Percentiles rank a stretch among this genome's conserved stretches.
Evolutionary conservation across 2,113 vertebrate species (phyloP).

Genomic region (Campylomormyrus numenius): DNA sequence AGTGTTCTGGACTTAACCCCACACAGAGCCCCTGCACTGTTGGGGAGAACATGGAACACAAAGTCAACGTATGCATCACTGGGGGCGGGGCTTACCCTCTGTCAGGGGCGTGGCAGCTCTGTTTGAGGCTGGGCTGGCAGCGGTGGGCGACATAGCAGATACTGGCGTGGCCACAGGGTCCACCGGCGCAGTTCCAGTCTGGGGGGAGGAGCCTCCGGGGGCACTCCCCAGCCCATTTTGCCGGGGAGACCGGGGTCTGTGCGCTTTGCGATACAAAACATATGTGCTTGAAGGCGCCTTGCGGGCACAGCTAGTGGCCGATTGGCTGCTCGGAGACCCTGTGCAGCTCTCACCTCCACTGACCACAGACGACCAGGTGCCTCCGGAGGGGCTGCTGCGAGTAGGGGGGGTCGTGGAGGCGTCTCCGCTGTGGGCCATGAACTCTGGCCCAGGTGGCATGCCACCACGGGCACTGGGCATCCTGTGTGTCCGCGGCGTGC

Average conservation of each 20-base stretch:
- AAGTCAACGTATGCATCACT: neutral
- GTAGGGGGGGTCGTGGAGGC: slow-evolving; percentile 64
- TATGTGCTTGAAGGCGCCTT: slow-evolving; percentile 31
- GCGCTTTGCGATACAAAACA: slow-evolving; percentile 68
- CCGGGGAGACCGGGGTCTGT: slow-evolving; percentile 92
- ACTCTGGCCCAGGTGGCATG: slow-evolving; percentile 78
- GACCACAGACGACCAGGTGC: slow-evolving; percentile 96
- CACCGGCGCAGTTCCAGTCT: slow-evolving; percentile 71
- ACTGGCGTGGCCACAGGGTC: slow-evolving; percentile 71
- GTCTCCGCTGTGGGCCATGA: slow-evolving; percentile 85
- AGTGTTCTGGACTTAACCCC: neutral
- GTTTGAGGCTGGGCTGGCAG: slow-evolving; percentile 82
- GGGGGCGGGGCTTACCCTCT: slow-evolving; percentile 66
- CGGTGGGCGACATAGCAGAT: slow-evolving; percentile 78
- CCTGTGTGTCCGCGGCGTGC: slow-evolving; percentile 88
- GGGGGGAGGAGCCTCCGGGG: slow-evolving; percentile 71
- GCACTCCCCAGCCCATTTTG: slow-evolving; percentile 72
- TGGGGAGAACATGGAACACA: neutral
- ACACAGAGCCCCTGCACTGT: neutral
- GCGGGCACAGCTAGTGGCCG: neutral
- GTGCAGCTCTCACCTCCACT: slow-evolving; percentile 75
- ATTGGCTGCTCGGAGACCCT: neutral
- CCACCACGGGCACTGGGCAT: slow-evolving; percentile 78
- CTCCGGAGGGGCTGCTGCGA: slow-evolving; percentile 83
- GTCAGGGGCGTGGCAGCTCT: slow-evolving; percentile 73